These are phyloP conservation scores for Baronia brevicornis DNA, from an alignment of 2,888 invertebrate genomes.

Conservation along the genomic window DNA sequence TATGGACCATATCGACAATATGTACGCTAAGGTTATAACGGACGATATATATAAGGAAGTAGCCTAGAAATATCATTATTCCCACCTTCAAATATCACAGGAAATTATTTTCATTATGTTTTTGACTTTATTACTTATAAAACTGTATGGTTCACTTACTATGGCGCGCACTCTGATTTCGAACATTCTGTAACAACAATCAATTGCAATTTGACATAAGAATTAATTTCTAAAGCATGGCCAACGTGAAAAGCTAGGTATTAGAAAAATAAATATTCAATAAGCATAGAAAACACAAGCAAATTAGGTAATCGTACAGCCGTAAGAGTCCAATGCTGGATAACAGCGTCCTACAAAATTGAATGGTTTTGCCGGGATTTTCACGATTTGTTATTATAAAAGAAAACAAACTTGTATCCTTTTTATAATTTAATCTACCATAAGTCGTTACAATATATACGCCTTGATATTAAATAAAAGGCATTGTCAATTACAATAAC, in stretches of 20 bases:
- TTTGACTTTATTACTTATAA: slow-evolving; percentile 4
- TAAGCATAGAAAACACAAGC: no score
- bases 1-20: slow-evolving; percentile 56
- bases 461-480: no score
- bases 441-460: no score
- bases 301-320: no score
- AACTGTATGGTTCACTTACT: slow-evolving; percentile 34
- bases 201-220: slow-evolving; percentile 1
- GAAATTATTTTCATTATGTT: slow-evolving; percentile 4
- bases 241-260: slow-evolving; percentile 7
- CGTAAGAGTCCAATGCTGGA: no score
- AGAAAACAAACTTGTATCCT: no score
- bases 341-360: no score
- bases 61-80: slow-evolving; percentile 76
- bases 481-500: no score
- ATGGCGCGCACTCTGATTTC: slow-evolving; percentile 55
- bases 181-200: slow-evolving; percentile 36
- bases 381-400: no score
- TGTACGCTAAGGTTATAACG: slow-evolving; percentile 65
- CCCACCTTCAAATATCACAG: slow-evolving; percentile 43
- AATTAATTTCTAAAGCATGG: neutral
- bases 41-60: slow-evolving; percentile 58
- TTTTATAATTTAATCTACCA: no score
- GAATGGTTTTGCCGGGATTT: no score
- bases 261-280: no score